Evolutionary conservation across 2,797 vertebrate genomes (phyloP).

Genomic region (Lepidocolaptes lacrymiger): DNA sequence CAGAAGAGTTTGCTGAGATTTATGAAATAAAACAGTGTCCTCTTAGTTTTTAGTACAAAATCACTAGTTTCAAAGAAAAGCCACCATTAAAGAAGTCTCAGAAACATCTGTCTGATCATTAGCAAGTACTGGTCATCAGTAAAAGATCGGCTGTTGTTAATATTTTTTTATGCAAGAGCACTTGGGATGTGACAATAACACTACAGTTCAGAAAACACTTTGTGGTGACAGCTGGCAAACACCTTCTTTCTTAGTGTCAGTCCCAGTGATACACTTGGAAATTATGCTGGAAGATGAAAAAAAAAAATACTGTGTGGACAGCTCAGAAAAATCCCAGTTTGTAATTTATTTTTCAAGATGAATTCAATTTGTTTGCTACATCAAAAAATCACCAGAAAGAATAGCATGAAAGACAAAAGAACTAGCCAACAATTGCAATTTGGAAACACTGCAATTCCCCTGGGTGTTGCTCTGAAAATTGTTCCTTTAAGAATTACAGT

Average conservation of each 20-base stretch:
- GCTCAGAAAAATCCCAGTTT: neutral
- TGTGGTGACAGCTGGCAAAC: slow-evolving; percentile 3
- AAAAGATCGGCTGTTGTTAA: neutral
- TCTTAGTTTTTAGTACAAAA: neutral
- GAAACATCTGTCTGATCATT: neutral
- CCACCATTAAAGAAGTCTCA: neutral
- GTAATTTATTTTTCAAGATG: slow-evolving; percentile 45
- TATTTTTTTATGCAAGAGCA: neutral
- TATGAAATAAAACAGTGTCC: neutral
- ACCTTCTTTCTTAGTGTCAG: neutral
- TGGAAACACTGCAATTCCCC: slow-evolving; percentile 3
- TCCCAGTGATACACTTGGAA: neutral
- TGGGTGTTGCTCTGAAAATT: neutral
- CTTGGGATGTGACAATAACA: neutral
- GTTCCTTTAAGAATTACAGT: neutral
- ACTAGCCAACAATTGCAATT: neutral
- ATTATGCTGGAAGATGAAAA: slow-evolving; percentile 4
- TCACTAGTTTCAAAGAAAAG: neutral
- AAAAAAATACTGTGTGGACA: neutral
- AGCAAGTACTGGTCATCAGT: neutral
- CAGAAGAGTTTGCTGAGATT: neutral
- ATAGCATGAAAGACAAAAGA: slow-evolving; percentile 33
- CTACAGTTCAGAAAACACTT: neutral
- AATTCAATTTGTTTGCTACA: slow-evolving; percentile 41
- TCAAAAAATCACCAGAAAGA: slow-evolving; percentile 38